Percentiles rank a stretch among this genome's conserved stretches.
Conservation (phyloP, 2,797 vertebrate species). For the Chromis chromis region DNA sequence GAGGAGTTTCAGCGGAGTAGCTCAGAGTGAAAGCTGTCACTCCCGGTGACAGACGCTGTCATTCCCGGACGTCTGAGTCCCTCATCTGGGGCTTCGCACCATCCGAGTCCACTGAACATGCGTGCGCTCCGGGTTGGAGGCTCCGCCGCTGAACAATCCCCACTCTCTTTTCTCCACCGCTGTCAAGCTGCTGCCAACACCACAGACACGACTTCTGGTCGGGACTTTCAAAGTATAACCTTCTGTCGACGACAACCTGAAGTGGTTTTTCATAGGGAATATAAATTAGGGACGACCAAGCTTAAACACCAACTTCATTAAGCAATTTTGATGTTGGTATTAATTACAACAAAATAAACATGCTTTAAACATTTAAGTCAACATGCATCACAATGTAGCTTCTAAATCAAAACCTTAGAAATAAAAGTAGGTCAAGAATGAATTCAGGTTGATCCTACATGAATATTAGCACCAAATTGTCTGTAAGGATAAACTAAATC, state of each 20-base stretch:
- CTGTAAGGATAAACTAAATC: not conserved
- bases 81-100: conserved; percentile 88
- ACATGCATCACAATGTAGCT: not conserved
- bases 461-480: not conserved
- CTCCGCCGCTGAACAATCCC: conserved; percentile 68
- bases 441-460: not conserved
- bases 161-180: conserved; percentile 47
- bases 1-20: conserved; percentile 34
- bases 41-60: conserved; percentile 80
- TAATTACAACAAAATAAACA: not conserved
- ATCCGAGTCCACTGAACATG: conserved; percentile 80
- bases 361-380: not conserved
- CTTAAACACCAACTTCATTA: too few relatives aligned
- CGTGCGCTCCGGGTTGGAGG: conserved; percentile 82
- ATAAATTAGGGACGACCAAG: too few relatives aligned
- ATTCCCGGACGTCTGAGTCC: conserved; percentile 85
- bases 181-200: conserved; percentile 12
- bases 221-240: conserved; percentile 48
- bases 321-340: not conserved
- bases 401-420: not conserved
- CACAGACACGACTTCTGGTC: not conserved
- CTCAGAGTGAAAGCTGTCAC: conserved; percentile 77
- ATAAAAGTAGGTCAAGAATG: not conserved
- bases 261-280: too few relatives aligned
- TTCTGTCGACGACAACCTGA: not conserved